These are phyloP conservation scores for Dasyprocta punctata DNA, from an alignment of 2,113 vertebrate genomes.

Conservation along the genomic window DNA sequence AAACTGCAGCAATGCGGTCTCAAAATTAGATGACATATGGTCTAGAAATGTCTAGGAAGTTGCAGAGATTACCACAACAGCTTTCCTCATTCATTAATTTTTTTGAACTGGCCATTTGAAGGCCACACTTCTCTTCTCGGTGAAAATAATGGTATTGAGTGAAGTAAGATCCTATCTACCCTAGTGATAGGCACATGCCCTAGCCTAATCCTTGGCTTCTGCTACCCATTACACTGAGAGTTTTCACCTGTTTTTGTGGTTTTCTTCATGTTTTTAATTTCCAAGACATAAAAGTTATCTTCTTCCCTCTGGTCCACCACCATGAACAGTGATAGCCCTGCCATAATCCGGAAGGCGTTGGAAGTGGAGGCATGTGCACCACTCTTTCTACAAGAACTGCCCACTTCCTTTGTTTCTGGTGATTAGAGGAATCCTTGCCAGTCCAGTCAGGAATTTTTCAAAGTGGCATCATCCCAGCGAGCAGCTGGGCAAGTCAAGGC, in stretches of 20 bases:
- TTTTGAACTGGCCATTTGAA: slow-evolving; percentile 45
- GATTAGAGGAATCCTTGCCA: neutral
- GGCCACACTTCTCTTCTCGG: slow-evolving; percentile 7
- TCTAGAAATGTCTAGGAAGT: slow-evolving; percentile 77
- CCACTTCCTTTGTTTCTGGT: neutral
- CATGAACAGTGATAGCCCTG: no score
- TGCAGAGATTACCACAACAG: slow-evolving; percentile 61
- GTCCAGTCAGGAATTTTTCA: neutral
- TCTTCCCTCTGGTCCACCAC: neutral
- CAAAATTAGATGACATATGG: slow-evolving; percentile 70
- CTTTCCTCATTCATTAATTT: slow-evolving; percentile 54
- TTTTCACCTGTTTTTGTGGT: neutral
- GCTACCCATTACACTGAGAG: neutral
- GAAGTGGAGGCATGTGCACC: fast-evolving
- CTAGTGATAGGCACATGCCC: neutral
- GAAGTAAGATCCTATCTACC: neutral
- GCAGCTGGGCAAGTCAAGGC: neutral
- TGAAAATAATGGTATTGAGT: neutral
- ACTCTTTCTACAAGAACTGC: neutral
- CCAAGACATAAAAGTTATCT: neutral
- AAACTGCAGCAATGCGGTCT: slow-evolving; percentile 57
- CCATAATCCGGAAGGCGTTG: neutral
- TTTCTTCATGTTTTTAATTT: neutral
- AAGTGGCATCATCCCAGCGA: neutral
- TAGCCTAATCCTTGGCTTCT: neutral